Evolutionary conservation across 2,888 invertebrate genomes (phyloP).

Genomic region (Thalpophila matura): DNA sequence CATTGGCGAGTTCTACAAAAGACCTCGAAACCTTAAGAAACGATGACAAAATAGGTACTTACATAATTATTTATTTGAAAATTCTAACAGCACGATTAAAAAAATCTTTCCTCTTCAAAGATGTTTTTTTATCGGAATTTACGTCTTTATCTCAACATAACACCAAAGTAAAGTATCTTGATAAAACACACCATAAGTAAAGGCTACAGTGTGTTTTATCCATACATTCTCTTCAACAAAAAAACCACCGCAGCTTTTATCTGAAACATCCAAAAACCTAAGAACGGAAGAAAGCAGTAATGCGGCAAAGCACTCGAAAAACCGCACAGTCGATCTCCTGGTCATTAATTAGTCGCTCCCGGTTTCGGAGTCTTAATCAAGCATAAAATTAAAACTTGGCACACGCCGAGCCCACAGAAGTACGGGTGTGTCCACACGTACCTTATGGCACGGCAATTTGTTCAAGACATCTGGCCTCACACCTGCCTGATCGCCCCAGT

Average conservation of each 20-base stretch:
- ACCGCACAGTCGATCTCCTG: conserved; percentile 80
- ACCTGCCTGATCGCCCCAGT: conserved; percentile 81
- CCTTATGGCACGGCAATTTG: conserved; percentile 90
- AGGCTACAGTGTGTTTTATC: no score
- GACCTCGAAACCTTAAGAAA: no score
- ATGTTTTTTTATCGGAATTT: no score
- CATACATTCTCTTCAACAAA: neutral
- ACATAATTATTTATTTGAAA: no score
- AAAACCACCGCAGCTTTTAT: conserved; percentile 17
- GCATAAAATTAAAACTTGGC: conserved; percentile 91
- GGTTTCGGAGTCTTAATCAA: conserved; percentile 84
- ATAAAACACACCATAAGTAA: no score
- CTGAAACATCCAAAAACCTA: conserved; percentile 46
- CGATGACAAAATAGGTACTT: no score
- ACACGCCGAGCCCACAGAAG: conserved; percentile 86
- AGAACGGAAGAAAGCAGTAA: conserved; percentile 62
- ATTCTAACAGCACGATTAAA: no score
- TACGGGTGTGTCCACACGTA: conserved; percentile 88
- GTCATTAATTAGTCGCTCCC: conserved; percentile 87
- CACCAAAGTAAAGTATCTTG: no score
- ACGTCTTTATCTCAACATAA: no score
- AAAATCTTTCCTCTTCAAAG: no score
- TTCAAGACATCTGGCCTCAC: conserved; percentile 90
- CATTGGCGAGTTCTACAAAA: no score
- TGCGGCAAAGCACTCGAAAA: conserved; percentile 69